phyloP scores from a whole-genome alignment of 2,888 invertebrate species.

The Polyommatus iphigenia region DNA sequence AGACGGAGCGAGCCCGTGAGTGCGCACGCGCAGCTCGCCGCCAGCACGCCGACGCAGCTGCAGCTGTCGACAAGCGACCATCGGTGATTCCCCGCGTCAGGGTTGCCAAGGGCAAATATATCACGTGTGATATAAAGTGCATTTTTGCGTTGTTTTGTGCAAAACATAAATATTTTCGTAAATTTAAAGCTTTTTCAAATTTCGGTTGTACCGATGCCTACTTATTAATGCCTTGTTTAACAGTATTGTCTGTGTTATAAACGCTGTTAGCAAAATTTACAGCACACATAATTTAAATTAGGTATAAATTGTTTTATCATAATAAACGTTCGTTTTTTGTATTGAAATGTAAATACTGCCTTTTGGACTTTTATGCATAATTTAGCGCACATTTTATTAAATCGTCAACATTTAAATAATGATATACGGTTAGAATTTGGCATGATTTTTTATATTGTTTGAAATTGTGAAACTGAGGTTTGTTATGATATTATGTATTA shows the following conservation, averaged over 20 bases:
- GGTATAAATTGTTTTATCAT: background rate
- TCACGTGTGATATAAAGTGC: background rate
- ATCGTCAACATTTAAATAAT: background rate
- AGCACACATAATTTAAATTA: background rate
- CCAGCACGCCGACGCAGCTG: slow-evolving; percentile 56
- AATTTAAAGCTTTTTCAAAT: background rate
- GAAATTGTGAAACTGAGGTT: background rate
- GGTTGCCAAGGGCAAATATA: background rate
- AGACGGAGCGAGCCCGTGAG: slow-evolving; percentile 65
- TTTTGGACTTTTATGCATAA: slow-evolving; percentile 41
- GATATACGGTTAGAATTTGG: background rate
- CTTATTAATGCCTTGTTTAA: background rate
- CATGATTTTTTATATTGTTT: background rate
- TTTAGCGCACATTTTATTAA: background rate
- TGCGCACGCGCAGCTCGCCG: slow-evolving; percentile 61
- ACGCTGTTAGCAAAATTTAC: background rate
- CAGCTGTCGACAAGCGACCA: slow-evolving; percentile 48
- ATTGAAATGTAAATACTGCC: slow-evolving; percentile 44
- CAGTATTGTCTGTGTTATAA: background rate
- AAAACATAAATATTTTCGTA: background rate
- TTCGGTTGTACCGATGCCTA: background rate
- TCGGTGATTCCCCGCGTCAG: slow-evolving; percentile 25
- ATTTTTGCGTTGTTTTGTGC: background rate
- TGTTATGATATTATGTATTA: background rate
- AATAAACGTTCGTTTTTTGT: background rate